These are phyloP conservation scores for Sebastes reedi DNA, from an alignment of 2,797 vertebrate species.

Conservation along the genomic window DNA sequence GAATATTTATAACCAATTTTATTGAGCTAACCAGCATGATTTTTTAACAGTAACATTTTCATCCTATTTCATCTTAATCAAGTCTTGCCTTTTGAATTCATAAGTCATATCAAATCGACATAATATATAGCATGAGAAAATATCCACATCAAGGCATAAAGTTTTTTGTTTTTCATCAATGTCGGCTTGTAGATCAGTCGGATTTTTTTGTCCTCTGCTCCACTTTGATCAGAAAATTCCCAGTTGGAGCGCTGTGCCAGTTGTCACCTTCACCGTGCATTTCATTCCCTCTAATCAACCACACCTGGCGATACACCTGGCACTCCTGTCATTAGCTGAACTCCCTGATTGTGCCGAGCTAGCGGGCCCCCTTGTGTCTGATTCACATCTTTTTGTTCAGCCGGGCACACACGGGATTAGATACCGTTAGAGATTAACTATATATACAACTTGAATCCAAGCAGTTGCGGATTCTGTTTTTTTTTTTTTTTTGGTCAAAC, in stretches of 20 bases:
- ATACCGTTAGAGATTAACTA: neutral
- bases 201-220: constrained; percentile 39
- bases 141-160: constrained; percentile 6
- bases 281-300: constrained; percentile 78
- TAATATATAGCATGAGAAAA: neutral
- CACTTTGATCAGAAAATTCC: constrained; percentile 51
- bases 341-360: constrained; percentile 67
- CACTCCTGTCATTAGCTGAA: constrained; percentile 72
- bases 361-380: constrained; percentile 36
- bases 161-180: neutral
- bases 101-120: neutral
- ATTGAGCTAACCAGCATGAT: neutral
- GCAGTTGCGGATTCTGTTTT: neutral
- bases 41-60: neutral
- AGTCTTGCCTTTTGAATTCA: neutral
- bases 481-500: constrained; percentile 3
- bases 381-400: constrained; percentile 55
- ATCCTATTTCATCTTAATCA: neutral
- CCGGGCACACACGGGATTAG: constrained; percentile 4
- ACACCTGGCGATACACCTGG: constrained; percentile 81
- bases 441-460: constrained; percentile 9
- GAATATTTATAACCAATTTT: neutral
- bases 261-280: constrained; percentile 72
- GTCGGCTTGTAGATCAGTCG: constrained; percentile 31
- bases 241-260: constrained; percentile 55